These are phyloP conservation scores for Lordiphosa mommai DNA, from an alignment of 1,140 invertebrate genomes.

Conservation along the genomic window DNA sequence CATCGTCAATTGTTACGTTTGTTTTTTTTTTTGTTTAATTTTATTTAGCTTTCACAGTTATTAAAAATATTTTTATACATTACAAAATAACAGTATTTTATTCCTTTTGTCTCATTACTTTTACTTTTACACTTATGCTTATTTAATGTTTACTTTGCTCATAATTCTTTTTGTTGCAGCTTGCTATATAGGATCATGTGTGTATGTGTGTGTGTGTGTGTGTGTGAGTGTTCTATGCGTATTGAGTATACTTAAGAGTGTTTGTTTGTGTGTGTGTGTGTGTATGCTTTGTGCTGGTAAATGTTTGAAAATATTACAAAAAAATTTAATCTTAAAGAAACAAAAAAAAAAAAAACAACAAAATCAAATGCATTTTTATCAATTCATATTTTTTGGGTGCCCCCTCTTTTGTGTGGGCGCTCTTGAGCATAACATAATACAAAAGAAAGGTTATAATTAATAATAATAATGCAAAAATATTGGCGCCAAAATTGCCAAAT, in stretches of 20 bases:
- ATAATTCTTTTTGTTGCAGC: conserved; percentile 54
- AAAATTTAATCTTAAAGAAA: conserved; percentile 17
- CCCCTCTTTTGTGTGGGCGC: neutral
- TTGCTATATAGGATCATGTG: conserved; percentile 56
- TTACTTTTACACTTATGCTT: conserved; percentile 63
- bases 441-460: conserved; percentile 16
- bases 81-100: conserved; percentile 80
- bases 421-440: conserved; percentile 35
- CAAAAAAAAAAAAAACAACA: conserved; percentile 3
- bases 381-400: neutral
- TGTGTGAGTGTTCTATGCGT: neutral
- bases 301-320: conserved; percentile 41
- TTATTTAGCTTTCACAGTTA: conserved; percentile 80
- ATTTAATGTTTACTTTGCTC: conserved; percentile 69
- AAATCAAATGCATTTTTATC: neutral
- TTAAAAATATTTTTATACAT: conserved; percentile 80
- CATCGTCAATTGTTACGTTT: conserved; percentile 61
- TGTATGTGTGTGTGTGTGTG: conserved; percentile 28
- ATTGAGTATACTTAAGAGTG: conserved; percentile 9
- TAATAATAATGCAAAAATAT: conserved; percentile 35
- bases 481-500: conserved; percentile 63
- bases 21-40: conserved; percentile 59
- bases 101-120: conserved; percentile 41
- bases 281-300: conserved; percentile 66
- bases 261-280: conserved; percentile 23